Base-by-base conservation (phyloP, 1,140 invertebrate species). In the Cotesia vestalis region DNA sequence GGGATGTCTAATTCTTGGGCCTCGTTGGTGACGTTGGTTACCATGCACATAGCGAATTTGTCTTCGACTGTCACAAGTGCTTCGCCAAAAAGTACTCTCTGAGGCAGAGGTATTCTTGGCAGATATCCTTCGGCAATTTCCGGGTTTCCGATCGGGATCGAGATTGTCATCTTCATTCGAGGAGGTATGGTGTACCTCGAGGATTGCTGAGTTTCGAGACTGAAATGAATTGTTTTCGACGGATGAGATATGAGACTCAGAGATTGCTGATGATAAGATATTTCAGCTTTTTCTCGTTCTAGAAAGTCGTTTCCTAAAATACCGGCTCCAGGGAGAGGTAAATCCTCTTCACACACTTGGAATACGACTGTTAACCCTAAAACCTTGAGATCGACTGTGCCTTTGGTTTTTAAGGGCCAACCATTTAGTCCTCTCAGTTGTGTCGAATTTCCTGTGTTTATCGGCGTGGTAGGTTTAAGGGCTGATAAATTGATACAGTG, bases 71-170 rank as follows among this genome's bases (percentile, higher is more conserved):
- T 57, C 6, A 57, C 52, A 3, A 35, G 9, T 1, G 66, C 66
- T 55, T 68, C 52, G 2, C 66, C 52, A 1, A 68, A 34, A 27
- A 36, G 38, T 6, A 68, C 12, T 5, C 66, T 53, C 11, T 57
- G 3, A 12, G n/a, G 5, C 5, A 57, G 3, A n/a, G 51, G 8
- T 1, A 57, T 34, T 5, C 35, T 20, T 14, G 66, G 62, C 6
- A 68, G 34, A 9, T 68, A 68, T 11, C 66, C 66, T 9, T 36
- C 4, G 5, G 4, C 3, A 4, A 57, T 27, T 35, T 35, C 52
- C 5, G 55, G 51, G 14, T 55, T 68, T 9, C 1, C 4, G 5
- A 68, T 68, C 8, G 9, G 9, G n/a, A 68, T 14, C 5, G 53
- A 12, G 11, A 68, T 38, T 1, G 53, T 53, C 34, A 57, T 52